These are phyloP conservation scores for Heliconius congener DNA, from an alignment of 1,140 invertebrate species.

Conservation along the genomic window DNA sequence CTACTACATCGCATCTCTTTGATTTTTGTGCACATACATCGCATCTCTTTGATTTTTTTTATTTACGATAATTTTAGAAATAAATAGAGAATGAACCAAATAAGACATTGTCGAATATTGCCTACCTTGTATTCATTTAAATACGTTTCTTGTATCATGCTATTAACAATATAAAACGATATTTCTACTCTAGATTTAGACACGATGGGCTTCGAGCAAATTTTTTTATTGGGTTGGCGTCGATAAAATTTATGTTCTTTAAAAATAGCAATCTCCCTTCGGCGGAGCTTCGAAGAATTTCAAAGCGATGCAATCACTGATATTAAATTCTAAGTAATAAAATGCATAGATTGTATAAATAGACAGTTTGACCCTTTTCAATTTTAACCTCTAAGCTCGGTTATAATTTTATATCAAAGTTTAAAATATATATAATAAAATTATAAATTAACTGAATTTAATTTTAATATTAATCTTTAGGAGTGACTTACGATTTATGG, in stretches of 20 bases:
- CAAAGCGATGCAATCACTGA: constrained; percentile 21
- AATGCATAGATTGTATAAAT: background rate
- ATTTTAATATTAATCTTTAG: too few relatives aligned
- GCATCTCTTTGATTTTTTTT: too few relatives aligned
- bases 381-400: background rate
- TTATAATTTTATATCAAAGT: background rate
- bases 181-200: constrained; percentile 1
- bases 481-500: too few relatives aligned
- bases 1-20: too few relatives aligned
- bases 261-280: constrained; percentile 24
- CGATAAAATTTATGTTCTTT: constrained; percentile 29
- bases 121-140: too few relatives aligned
- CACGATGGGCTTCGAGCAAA: constrained; percentile 11
- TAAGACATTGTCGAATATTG: too few relatives aligned
- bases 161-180: background rate
- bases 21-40: too few relatives aligned
- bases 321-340: constrained; percentile 29
- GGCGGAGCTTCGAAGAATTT: constrained; percentile 23
- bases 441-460: too few relatives aligned
- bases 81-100: too few relatives aligned
- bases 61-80: too few relatives aligned
- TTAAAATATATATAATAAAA: too few relatives aligned
- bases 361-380: background rate
- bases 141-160: background rate
- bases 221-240: constrained; percentile 27